Base-by-base conservation (phyloP, 1,140 invertebrate species). In the Hermetia illucens region DNA sequence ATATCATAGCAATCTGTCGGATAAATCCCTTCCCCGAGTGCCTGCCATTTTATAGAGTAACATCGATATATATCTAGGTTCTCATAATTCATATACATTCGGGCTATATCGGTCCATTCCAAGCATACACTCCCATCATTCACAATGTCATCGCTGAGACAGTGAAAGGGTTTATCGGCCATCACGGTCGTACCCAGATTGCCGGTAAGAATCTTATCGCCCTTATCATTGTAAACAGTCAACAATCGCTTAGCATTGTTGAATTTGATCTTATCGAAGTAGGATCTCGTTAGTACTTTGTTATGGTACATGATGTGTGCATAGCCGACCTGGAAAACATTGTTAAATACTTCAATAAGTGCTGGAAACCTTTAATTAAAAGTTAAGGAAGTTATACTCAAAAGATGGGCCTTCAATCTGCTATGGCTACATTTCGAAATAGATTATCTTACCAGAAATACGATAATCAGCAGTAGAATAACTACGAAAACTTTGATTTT, bases 1-100 rank as follows among this genome's bases (percentile, higher is more conserved):
- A 81, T 74, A 45, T 84, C 80, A 52, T 83, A 89, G 57, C 87
- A 92, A 50, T 92, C 88, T 5, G 73, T 80, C 1, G 83, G 79
- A 41, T 70, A 58, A 25, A 79, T 64, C 15, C 70, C 60, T 12
- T 71, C 53, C 15, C 61, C 62, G 2, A 84, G 57, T 17, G 82
- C 75, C 49, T 83, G 69, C 87, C 87, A 92, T n/a, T 77, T 70
- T 0, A 90, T 59, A 15, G 76, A 73, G 47, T 90, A 90, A 49
- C 88, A 92, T 6, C 77, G 70, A 16, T 77, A 72, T 20, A 63
- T 58, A 5, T 63, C 55, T 33, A 68, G 67, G 25, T 67, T 63
- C 19, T 68, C 52, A 4, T 67, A 67, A 34, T 72, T 71, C 29
- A 90, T 59, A 44, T 84, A 83, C 3, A 90, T 63, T 3, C 83